Conservation (phyloP, 92 coral and sea anemone species). For the Palythoa grandis region DNA sequence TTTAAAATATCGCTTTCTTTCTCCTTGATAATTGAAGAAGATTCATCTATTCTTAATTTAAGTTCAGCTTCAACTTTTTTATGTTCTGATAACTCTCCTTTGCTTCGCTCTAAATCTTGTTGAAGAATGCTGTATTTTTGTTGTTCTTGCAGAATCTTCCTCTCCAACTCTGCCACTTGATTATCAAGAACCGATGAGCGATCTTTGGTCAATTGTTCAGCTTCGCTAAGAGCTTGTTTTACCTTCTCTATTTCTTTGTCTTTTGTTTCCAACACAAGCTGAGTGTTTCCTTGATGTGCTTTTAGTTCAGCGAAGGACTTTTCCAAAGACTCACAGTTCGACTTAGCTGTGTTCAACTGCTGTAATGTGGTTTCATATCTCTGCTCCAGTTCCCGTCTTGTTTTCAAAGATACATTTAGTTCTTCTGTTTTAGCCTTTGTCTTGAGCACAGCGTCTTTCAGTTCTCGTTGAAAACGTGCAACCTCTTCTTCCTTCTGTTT, state of each 20-base stretch:
- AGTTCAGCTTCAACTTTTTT: conserved; percentile 41
- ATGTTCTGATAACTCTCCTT: conserved; percentile 43
- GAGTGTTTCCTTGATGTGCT: conserved; percentile 63
- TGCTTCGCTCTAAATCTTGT: conserved; percentile 58
- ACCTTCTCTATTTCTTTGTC: conserved; percentile 62
- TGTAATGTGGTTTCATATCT: conserved; percentile 50
- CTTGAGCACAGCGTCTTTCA: conserved; percentile 51
- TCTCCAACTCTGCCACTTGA: conserved; percentile 58
- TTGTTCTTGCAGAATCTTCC: conserved; percentile 50
- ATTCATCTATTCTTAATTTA: conserved; percentile 25
- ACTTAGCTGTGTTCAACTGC: conserved; percentile 43
- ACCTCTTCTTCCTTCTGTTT: conserved; percentile 49
- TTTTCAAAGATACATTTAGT: conserved; percentile 20
- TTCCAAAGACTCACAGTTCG: conserved; percentile 47
- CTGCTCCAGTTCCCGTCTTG: conserved; percentile 46
- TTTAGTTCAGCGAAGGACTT: conserved; percentile 52
- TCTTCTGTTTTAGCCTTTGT: conserved; percentile 52
- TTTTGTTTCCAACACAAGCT: conserved; percentile 57
- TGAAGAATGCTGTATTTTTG: conserved; percentile 48
- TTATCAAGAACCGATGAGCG: conserved; percentile 48
- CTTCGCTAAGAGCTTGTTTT: conserved; percentile 55
- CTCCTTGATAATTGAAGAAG: conserved; percentile 46
- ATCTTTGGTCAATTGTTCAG: conserved; percentile 53
- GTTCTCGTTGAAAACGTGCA: conserved; percentile 37
- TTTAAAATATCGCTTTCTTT: conserved; percentile 49